Percentiles rank a stretch among this genome's conserved stretches.
Evolutionary conservation across 2,797 vertebrate genomes (phyloP).

Genomic region (Clarias laeviceps): DNA sequence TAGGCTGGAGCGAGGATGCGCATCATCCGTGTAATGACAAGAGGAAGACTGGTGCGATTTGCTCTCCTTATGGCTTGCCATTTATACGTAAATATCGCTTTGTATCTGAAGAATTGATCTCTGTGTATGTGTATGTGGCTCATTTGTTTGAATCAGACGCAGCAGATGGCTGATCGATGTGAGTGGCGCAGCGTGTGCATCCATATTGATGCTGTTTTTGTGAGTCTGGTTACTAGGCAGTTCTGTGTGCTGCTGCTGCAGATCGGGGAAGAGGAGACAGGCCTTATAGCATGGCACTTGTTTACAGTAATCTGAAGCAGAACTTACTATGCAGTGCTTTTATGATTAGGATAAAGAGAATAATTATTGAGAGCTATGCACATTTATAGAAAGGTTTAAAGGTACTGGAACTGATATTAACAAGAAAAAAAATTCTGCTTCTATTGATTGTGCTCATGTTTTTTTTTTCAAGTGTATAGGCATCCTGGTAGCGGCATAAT

Average conservation of each 20-base stretch:
- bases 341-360: neutral
- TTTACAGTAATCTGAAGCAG: conserved; percentile 44
- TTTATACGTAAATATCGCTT: conserved; percentile 4
- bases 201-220: conserved; percentile 54
- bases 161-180: conserved; percentile 30
- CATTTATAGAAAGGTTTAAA: neutral
- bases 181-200: conserved; percentile 43
- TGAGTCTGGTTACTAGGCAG: conserved; percentile 51
- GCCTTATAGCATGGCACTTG: conserved; percentile 33
- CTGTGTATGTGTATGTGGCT: neutral
- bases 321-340: neutral
- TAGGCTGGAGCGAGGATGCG: conserved; percentile 35
- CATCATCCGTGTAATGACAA: conserved; percentile 19
- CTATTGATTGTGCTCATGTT: neutral
- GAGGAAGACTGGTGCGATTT: neutral
- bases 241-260: conserved; percentile 36
- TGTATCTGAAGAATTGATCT: neutral
- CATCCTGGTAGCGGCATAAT: neutral
- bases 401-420: neutral
- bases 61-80: conserved; percentile 11
- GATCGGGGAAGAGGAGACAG: conserved; percentile 22
- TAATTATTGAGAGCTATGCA: neutral
- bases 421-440: neutral
- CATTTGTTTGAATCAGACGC: neutral
- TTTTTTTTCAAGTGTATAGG: neutral